Conservation (phyloP, 2,888 invertebrate genomes). For the Ptychoptera albimana region DNA sequence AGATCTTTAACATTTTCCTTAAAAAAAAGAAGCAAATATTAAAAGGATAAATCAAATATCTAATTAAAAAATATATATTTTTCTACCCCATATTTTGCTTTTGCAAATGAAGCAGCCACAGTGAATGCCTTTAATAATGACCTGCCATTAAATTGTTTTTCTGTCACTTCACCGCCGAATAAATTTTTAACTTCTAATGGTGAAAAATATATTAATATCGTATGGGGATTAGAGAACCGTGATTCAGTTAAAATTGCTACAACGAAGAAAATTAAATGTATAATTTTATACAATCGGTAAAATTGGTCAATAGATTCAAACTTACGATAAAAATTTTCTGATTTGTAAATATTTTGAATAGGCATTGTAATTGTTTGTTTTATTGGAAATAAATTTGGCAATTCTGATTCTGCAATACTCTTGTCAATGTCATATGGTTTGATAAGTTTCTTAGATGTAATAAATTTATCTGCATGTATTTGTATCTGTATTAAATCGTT, state of each 20-base stretch:
- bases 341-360: slow-evolving; percentile 44
- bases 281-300: slow-evolving; percentile 6
- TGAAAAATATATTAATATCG: slow-evolving; percentile 57
- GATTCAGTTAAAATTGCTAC: slow-evolving; percentile 9
- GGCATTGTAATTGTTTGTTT: slow-evolving; percentile 52
- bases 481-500: slow-evolving; percentile 46
- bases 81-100: slow-evolving; percentile 50
- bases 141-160: slow-evolving; percentile 49
- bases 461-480: slow-evolving; percentile 45
- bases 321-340: slow-evolving; percentile 55
- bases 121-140: slow-evolving; percentile 59
- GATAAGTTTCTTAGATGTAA: slow-evolving; percentile 47
- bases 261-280: slow-evolving; percentile 10
- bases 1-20: slow-evolving; percentile 45
- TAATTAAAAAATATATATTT: neutral
- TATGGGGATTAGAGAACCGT: slow-evolving; percentile 49
- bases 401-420: slow-evolving; percentile 34
- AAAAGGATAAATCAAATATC: neutral
- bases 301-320: slow-evolving; percentile 16
- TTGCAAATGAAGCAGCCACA: slow-evolving; percentile 61
- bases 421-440: slow-evolving; percentile 28
- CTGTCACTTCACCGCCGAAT: slow-evolving; percentile 48
- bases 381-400: slow-evolving; percentile 63
- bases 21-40: slow-evolving; percentile 11
- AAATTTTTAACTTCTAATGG: slow-evolving; percentile 46